Percentiles rank a stretch among this genome's conserved stretches.
phyloP scores from a whole-genome alignment of 2,797 vertebrate genomes.

The Myotis daubentonii region DNA sequence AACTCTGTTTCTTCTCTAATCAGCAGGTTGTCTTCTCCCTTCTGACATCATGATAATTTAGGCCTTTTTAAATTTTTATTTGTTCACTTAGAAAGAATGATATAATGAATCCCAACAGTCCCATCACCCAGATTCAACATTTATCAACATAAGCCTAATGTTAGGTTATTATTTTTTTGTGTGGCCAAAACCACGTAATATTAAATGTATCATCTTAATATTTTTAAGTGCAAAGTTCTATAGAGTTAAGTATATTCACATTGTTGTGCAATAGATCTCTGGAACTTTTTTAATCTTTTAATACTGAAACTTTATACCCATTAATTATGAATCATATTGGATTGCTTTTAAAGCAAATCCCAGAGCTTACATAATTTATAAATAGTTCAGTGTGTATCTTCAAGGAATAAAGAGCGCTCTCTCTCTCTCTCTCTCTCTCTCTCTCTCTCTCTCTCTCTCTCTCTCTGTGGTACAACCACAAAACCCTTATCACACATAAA shows the following conservation, averaged over 20 bases:
- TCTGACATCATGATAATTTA: background rate
- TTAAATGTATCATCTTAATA: background rate
- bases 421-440: too few species aligned
- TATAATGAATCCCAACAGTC: background rate
- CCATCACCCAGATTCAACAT: background rate
- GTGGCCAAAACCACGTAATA: background rate
- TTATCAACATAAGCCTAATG: background rate
- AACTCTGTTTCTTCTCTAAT: constrained; percentile 15
- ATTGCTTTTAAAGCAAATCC: constrained; percentile 44
- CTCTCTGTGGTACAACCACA: background rate
- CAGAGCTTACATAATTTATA: background rate
- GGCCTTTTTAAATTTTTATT: background rate
- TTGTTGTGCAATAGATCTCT: background rate
- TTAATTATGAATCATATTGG: background rate
- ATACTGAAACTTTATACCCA: background rate
- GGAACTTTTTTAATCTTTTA: background rate
- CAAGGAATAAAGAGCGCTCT: background rate
- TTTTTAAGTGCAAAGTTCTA: background rate
- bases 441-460: background rate
- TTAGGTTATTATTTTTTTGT: background rate
- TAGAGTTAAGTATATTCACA: background rate
- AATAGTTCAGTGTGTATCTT: background rate
- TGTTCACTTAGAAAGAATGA: constrained; percentile 21
- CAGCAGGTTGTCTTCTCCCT: background rate
- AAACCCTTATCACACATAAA: background rate